These are phyloP conservation scores for Phoenoteleia sp. DNA, from an alignment of 2,888 invertebrate species.

Conservation along the genomic window DNA sequence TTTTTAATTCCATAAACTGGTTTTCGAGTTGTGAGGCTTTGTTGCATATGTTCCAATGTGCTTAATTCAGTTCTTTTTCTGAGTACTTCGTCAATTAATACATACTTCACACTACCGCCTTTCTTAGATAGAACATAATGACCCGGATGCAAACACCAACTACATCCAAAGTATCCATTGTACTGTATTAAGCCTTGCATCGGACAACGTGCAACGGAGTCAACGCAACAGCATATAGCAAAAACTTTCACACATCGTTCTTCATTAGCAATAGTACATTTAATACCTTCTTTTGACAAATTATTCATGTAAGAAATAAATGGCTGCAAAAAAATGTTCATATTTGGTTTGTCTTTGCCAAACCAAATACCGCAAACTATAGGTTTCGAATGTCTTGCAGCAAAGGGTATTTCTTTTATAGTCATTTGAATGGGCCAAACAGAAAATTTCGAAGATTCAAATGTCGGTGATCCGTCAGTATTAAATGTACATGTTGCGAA, in stretches of 20 bases:
- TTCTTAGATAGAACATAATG: neutral
- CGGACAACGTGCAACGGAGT: neutral
- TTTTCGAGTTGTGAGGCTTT: neutral
- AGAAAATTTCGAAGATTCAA: conserved; percentile 44
- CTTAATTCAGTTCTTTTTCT: neutral
- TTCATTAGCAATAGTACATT: conserved; percentile 12
- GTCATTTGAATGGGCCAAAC: conserved; percentile 59
- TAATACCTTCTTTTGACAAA: conserved; percentile 28
- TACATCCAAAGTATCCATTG: neutral
- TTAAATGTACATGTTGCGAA: conserved; percentile 41
- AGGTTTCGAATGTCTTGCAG: conserved; percentile 11
- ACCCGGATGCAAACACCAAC: neutral
- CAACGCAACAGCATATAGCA: conserved; percentile 21
- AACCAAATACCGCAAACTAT: conserved; percentile 57
- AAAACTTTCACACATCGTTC: conserved; percentile 15
- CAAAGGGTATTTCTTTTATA: conserved; percentile 63
- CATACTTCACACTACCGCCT: neutral
- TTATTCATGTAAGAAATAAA: conserved; percentile 36
- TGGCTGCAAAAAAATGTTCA: conserved; percentile 46
- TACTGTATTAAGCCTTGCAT: neutral
- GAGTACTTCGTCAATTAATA: neutral
- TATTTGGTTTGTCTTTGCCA: conserved; percentile 27
- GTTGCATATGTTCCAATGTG: neutral
- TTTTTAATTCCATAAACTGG: conserved; percentile 35
- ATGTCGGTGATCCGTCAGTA: conserved; percentile 54